Base-by-base conservation (phyloP, 2,113 vertebrate genomes). In the Semnornis frantzii region DNA sequence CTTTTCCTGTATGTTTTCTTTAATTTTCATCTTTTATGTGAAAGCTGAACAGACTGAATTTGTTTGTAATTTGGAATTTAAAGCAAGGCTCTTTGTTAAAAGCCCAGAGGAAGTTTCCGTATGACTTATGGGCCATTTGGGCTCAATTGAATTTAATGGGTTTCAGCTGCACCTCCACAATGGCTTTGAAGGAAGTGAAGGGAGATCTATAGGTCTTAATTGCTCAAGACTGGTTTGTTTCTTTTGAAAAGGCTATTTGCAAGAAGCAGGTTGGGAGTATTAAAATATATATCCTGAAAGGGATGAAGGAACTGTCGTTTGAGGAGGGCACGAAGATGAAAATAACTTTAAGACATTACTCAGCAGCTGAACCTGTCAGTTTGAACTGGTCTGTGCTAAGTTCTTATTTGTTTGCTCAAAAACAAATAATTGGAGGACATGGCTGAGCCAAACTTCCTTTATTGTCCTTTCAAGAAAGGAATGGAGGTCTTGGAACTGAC, bases 61-160 rank as follows among this genome's bases (percentile, higher is more conserved):
- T 95, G 93, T 86, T 94, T 96, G 93, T 86, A 92, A 95, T 95
- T 94, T 94, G 84, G 95, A 96, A 95, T 91, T 94, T 96, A 96
- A 95, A 96, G 95, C 85, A 93, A 90, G 70, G 84, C 78, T 94
- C 77, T 96, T 92, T 96, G 94, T 95, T 95, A 97, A 96, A 95
- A 93, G 94, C 94, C 96, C 93, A 94, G 94, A 96, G 94, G 95
- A 97, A 96, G 95, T 95, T 97, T 96, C 96, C 91, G 72, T 93
- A 95, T 97, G 95, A 97, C 96, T 97, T 97, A 96, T 96, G 90
- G 95, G 96, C 92, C 96, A 97, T 97, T 97, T 97, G 97, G 96
- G 96, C 95, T 96, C 96, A 97, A 97, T 96, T 97, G 96, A 96
- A 94, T 96, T 94, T 97, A 96, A 97, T 97, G 93, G 94, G 88